A percentile compares a stretch with the other conserved stretches of the same genome.
Evolutionary conservation across 2,888 invertebrate species (phyloP).

Genomic region (Arctia plantaginis): DNA sequence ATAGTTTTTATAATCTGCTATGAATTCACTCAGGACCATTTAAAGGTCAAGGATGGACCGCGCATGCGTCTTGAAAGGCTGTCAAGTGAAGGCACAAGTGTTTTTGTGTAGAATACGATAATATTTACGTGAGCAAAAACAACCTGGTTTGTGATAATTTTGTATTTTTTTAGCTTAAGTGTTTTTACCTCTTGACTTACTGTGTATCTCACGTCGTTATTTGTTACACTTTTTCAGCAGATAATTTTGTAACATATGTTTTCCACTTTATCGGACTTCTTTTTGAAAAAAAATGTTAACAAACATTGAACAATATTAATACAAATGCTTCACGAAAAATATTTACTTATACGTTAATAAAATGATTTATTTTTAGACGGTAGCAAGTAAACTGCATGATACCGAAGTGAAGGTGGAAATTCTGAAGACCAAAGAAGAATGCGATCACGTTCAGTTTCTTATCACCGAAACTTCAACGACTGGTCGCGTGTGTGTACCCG

Average conservation of each 20-base stretch:
- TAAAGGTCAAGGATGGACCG: not conserved
- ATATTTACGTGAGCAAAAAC: not conserved
- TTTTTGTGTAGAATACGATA: not conserved
- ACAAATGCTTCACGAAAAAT: too few relatives aligned
- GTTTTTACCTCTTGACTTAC: too few relatives aligned
- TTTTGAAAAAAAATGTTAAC: too few relatives aligned
- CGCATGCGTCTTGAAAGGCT: not conserved
- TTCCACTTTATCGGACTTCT: too few relatives aligned
- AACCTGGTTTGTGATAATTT: not conserved
- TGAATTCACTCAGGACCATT: not conserved
- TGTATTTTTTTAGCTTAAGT: too few relatives aligned
- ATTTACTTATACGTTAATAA: too few relatives aligned
- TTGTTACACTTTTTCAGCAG: too few relatives aligned
- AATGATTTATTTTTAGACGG: constrained; percentile 89
- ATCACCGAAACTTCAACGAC: constrained; percentile 94
- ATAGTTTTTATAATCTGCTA: not conserved
- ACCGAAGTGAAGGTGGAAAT: constrained; percentile 97
- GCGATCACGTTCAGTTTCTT: constrained; percentile 96
- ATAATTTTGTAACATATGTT: too few relatives aligned
- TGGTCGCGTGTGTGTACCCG: constrained; percentile 88
- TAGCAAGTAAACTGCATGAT: constrained; percentile 96
- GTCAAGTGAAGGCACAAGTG: not conserved
- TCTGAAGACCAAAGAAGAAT: constrained; percentile 94
- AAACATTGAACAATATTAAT: too few relatives aligned
- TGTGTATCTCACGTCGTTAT: too few relatives aligned